These are phyloP conservation scores for Orycteropus afer DNA, from an alignment of 2,113 vertebrate species.

Conservation along the genomic window DNA sequence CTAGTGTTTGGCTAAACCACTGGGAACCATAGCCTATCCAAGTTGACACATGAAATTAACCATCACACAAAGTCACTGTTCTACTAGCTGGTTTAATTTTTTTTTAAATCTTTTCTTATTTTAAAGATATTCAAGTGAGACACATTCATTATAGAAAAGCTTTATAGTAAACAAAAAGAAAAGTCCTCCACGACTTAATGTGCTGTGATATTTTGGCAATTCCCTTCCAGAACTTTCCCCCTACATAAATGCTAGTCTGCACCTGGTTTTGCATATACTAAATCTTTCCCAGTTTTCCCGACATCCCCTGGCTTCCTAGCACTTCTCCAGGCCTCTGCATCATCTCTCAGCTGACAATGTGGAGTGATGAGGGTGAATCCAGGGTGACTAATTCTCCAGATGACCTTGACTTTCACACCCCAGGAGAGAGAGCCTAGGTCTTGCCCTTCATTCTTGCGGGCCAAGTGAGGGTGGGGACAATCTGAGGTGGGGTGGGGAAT, in stretches of 20 bases:
- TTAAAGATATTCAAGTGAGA: neutral
- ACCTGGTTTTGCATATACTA: neutral
- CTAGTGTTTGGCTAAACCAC: neutral
- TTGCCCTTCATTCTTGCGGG: neutral
- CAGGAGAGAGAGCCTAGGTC: neutral
- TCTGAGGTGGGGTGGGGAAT: neutral
- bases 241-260: neutral
- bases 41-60: neutral
- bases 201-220: neutral
- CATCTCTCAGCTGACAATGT: neutral
- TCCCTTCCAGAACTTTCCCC: neutral
- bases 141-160: neutral
- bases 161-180: neutral
- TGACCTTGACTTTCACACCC: neutral
- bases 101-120: constrained; percentile 21
- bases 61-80: neutral
- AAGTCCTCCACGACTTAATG: neutral
- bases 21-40: neutral
- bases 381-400: neutral
- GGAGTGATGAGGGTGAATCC: neutral
- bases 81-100: neutral
- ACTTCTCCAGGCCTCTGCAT: neutral
- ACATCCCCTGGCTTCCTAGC: neutral
- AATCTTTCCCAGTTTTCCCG: neutral
- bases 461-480: neutral